Conservation (phyloP, 2,888 invertebrate species). For the Tachina fera region DNA sequence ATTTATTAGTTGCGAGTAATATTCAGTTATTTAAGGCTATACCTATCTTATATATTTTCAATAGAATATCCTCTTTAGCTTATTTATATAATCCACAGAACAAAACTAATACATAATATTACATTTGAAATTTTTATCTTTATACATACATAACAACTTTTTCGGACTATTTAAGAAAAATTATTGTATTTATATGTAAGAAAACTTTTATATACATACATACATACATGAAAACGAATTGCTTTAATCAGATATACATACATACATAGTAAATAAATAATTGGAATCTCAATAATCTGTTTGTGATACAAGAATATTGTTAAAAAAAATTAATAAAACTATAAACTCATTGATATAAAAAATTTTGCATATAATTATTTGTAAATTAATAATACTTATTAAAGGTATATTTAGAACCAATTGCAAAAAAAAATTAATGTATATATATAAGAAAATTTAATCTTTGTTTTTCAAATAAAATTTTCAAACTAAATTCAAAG, state of each 20-base stretch:
- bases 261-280: conserved; percentile 33
- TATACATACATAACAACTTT: conserved; percentile 52
- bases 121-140: conserved; percentile 53
- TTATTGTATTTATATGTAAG: conserved; percentile 67
- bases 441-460: conserved; percentile 59
- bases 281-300: conserved; percentile 67
- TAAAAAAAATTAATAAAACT: conserved; percentile 49
- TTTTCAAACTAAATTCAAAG: conserved; percentile 57
- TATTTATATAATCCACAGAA: conserved; percentile 6
- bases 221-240: conserved; percentile 59
- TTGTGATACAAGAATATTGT: conserved; percentile 70
- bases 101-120: conserved; percentile 11
- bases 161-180: conserved; percentile 60
- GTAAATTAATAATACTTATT: conserved; percentile 57
- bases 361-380: conserved; percentile 62
- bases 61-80: conserved; percentile 16
- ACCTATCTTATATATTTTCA: conserved; percentile 2
- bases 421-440: conserved; percentile 59
- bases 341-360: conserved; percentile 43
- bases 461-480: conserved; percentile 69
- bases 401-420: conserved; percentile 54
- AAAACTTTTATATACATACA: conserved; percentile 66
- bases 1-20: background rate
- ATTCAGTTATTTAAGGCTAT: background rate
- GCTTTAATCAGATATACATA: conserved; percentile 63